Evolutionary conservation across 2,113 vertebrate species (phyloP).

Genomic region (Charadrius vociferus): DNA sequence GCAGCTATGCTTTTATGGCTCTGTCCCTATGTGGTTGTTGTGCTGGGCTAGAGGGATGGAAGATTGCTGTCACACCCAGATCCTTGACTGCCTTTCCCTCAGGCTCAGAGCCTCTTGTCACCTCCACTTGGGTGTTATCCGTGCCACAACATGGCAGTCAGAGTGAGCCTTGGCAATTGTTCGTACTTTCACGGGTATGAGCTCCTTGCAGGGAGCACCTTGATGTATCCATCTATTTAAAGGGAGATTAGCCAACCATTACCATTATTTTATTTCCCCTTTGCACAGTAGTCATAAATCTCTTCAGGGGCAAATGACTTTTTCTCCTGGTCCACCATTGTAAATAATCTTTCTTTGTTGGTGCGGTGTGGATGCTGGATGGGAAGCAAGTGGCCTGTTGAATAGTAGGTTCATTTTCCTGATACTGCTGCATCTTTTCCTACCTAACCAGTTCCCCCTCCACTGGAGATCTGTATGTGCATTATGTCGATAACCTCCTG

Average conservation of each 20-base stretch:
- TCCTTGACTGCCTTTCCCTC: background rate
- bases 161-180: background rate
- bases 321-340: background rate
- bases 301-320: background rate
- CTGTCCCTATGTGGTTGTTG: background rate
- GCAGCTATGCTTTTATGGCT: background rate
- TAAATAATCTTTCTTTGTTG: background rate
- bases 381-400: background rate
- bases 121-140: background rate
- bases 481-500: background rate
- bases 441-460: background rate
- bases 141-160: background rate
- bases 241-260: background rate
- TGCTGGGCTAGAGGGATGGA: background rate
- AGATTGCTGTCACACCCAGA: background rate
- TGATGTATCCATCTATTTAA: background rate
- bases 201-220: background rate
- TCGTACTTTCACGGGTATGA: background rate
- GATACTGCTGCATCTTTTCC: background rate
- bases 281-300: background rate
- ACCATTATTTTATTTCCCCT: background rate
- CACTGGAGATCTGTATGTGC: background rate
- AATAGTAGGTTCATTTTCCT: background rate
- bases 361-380: background rate
- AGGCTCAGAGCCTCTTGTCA: background rate